phyloP scores from a whole-genome alignment of 2,888 invertebrate species.

The Mayetiola destructor region DNA sequence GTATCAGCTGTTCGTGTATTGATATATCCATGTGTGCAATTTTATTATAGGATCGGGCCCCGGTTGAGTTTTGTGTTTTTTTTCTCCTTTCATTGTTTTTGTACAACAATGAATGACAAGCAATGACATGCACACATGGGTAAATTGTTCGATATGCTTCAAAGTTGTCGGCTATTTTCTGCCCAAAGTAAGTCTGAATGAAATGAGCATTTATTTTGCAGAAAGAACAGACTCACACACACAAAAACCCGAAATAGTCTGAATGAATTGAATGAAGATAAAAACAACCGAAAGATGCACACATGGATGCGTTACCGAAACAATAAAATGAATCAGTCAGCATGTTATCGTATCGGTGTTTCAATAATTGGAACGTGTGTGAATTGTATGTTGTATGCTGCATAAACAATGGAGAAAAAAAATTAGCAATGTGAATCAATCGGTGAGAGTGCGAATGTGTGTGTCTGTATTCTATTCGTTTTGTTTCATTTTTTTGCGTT shows the following conservation, averaged over 20 bases:
- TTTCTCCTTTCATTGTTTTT: too few relatives aligned
- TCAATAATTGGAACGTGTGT: not conserved
- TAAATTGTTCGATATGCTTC: not conserved
- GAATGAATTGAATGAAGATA: too few relatives aligned
- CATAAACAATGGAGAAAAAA: not conserved
- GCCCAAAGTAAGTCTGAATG: too few relatives aligned
- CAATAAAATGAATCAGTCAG: not conserved
- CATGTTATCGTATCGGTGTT: not conserved
- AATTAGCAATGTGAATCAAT: too few relatives aligned
- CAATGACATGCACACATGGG: not conserved
- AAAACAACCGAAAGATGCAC: too few relatives aligned
- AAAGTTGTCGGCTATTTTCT: too few relatives aligned
- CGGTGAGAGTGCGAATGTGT: not conserved
- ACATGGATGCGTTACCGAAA: too few relatives aligned
- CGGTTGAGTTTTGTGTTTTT: not conserved
- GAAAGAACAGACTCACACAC: not conserved
- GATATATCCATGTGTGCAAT: not conserved
- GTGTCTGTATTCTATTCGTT: not conserved
- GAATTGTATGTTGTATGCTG: not conserved
- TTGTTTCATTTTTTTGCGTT: not conserved
- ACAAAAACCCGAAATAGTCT: not conserved
- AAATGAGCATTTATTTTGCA: not conserved
- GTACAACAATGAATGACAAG: not conserved
- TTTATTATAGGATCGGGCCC: not conserved
- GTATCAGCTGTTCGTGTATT: constrained; percentile 12